phyloP scores from a whole-genome alignment of 2,113 vertebrate genomes.

The Pterocles orientalis region DNA sequence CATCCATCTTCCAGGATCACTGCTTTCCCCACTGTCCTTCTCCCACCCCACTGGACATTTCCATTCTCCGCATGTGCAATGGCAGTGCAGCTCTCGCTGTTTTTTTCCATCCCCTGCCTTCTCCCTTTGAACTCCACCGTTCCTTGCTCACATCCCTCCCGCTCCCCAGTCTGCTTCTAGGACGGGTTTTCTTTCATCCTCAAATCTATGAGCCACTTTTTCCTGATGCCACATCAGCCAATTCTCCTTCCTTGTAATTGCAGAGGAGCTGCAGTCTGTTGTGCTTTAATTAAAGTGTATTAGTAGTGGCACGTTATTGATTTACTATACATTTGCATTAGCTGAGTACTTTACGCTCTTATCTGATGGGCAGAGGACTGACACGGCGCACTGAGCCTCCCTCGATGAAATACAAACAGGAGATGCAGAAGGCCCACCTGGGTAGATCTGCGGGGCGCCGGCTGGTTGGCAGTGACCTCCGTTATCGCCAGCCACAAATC shows the following conservation, averaged over 20 bases:
- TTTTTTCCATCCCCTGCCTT: not conserved
- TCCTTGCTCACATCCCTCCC: not conserved
- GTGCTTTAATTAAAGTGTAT: constrained; percentile 52
- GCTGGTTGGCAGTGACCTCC: not conserved
- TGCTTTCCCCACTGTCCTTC: not conserved
- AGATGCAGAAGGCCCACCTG: constrained; percentile 33
- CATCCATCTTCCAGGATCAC: not conserved
- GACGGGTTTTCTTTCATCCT: not conserved
- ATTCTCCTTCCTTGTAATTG: not conserved
- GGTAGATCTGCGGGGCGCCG: not conserved
- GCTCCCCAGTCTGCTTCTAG: not conserved
- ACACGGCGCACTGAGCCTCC: not conserved
- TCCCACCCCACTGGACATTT: not conserved
- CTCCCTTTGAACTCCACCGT: not conserved
- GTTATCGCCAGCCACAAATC: not conserved
- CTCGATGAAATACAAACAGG: not conserved
- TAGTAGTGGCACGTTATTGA: constrained; percentile 46
- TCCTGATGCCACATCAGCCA: not conserved
- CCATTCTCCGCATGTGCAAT: not conserved
- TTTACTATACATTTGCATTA: constrained; percentile 51
- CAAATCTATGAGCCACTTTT: not conserved
- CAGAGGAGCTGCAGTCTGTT: constrained; percentile 39
- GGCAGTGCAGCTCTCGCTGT: accelerated
- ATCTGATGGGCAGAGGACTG: constrained; percentile 50
- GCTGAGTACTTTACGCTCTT: constrained; percentile 28